Base-by-base conservation (phyloP, 2,888 invertebrate species). In the Dynastes grantii region DNA sequence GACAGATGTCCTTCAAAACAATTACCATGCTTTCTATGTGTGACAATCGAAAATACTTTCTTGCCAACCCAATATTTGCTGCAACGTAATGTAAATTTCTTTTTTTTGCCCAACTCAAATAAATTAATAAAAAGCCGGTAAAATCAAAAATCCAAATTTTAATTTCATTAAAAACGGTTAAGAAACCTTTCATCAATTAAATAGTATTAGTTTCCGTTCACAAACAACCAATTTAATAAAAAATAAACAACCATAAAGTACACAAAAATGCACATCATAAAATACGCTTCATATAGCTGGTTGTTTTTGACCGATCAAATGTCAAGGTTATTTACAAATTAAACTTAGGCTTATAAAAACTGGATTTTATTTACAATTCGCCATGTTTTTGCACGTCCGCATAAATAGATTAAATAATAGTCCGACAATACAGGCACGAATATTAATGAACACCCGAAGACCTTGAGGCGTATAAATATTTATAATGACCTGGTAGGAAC, bases 361-460 rank as follows among this genome's bases (percentile, higher is more conserved):
- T 75, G 40, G 73, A 63, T 61, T 61, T 49, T 75, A 49, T 58
- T 75, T 75, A 61, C 61, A 61, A 75, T 8, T 55, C 13, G 45
- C 22, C 22, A n/a, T 55, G 73, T 75, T 75, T 61, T 49, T 27
- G 5, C 6, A 45, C 22, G 32, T 37, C n/a, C 40, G 8, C 49
- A 61, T 58, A 71, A 71, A 75, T 75, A 61, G 27, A 27, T 75
- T 45, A 61, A 29, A 45, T 61, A 75, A 75, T 73, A 58, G 49
- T 45, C 49, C 22, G 11, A 45, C 22, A 58, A 58, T n/a, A 58
- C 55, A 22, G 22, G 40, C n/a, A 45, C 61, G 16, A 16, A 37
- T 75, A 75, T 75, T 75, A 75, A 75, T 61, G 63, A 61, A 45
- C 40, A 75, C 61, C 45, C 61, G 8, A 27, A 61, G 73, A 32